These are phyloP conservation scores for Emydocephalus ijimae DNA, from an alignment of 2,113 vertebrate genomes.

Conservation along the genomic window DNA sequence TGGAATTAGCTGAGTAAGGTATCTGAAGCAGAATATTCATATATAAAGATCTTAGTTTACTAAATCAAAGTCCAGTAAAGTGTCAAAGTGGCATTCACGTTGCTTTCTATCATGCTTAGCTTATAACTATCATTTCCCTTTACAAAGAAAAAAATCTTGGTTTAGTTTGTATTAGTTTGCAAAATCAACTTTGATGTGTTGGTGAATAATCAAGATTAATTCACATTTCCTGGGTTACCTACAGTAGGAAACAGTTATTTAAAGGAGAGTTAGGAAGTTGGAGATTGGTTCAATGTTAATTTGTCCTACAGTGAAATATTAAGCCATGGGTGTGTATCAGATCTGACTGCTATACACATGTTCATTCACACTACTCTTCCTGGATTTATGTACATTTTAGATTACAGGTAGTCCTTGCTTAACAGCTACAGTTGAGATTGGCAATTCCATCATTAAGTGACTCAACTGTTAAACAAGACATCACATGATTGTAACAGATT, in stretches of 20 bases:
- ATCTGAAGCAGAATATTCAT: neutral
- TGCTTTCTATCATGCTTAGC: neutral
- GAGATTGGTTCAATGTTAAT: neutral
- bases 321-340: neutral
- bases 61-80: neutral
- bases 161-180: neutral
- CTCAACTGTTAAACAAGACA: neutral
- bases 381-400: neutral
- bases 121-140: neutral
- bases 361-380: neutral
- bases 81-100: neutral
- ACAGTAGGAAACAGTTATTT: neutral
- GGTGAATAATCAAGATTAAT: neutral
- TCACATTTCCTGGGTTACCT: neutral
- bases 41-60: neutral
- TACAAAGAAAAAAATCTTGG: neutral
- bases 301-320: neutral
- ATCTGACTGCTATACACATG: neutral
- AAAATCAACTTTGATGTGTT: neutral
- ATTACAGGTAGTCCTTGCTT: neutral
- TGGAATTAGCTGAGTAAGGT: neutral
- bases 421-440: neutral
- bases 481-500: neutral
- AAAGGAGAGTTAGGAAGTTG: neutral
- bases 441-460: neutral